A percentile compares a stretch with the other conserved stretches of the same genome.
Conservation (phyloP, 2,888 invertebrate genomes). For the Alloscopus bannaensis region DNA sequence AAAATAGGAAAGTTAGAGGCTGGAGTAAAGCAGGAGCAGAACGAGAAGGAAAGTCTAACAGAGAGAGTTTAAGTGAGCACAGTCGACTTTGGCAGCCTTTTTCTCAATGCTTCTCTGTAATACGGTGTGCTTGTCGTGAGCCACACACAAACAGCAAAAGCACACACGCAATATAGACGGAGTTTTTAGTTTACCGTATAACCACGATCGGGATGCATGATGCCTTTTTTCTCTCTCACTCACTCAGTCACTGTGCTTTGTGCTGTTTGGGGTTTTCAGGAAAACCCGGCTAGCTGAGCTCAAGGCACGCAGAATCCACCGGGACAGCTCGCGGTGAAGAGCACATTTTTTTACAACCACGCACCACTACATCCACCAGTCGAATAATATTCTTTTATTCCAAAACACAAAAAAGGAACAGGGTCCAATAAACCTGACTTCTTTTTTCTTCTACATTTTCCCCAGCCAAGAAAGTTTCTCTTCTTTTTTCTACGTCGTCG, state of each 20-base stretch:
- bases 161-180: no score
- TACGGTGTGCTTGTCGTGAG: no score
- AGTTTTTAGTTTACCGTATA: slow-evolving; percentile 28
- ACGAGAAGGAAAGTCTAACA: no score
- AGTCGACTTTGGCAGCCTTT: no score
- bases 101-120: no score
- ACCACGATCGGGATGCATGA: slow-evolving; percentile 1
- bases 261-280: no score
- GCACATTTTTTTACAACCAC: slow-evolving; percentile 22
- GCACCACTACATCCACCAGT: not conserved
- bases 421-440: not conserved
- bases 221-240: not conserved
- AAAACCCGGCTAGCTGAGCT: slow-evolving; percentile 55
- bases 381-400: not conserved
- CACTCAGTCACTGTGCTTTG: no score
- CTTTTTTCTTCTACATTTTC: not conserved
- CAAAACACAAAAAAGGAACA: not conserved
- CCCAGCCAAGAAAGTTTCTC: not conserved
- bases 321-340: slow-evolving; percentile 59
- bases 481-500: not conserved
- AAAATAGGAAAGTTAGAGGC: not conserved
- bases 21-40: not conserved
- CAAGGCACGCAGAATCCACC: slow-evolving; percentile 68
- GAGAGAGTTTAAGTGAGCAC: no score
- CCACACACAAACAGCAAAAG: slow-evolving; percentile 5